A percentile compares a stretch with the other conserved stretches of the same genome.
These are phyloP conservation scores for Plodia interpunctella DNA, from an alignment of 1,140 invertebrate species.

Conservation along the genomic window DNA sequence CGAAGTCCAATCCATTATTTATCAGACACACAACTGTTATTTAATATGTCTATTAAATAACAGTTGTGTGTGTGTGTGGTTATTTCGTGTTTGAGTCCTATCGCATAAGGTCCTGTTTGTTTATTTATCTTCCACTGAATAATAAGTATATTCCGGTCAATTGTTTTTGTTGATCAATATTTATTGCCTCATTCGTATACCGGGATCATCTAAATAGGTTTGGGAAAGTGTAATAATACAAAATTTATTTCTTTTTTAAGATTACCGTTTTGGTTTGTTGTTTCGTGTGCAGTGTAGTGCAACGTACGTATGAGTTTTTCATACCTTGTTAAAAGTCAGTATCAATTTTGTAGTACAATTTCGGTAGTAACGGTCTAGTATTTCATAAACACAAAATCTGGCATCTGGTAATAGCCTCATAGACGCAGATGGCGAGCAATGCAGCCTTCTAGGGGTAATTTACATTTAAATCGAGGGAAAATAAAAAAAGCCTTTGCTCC, in stretches of 20 bases:
- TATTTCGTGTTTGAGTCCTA: neutral
- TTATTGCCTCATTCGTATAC: conserved; percentile 64
- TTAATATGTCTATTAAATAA: too few relatives aligned
- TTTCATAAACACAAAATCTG: conserved; percentile 33
- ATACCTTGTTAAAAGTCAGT: too few relatives aligned
- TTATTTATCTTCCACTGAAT: conserved; percentile 32
- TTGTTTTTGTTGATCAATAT: conserved; percentile 59
- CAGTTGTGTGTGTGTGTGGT: too few relatives aligned
- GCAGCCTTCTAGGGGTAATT: conserved; percentile 25
- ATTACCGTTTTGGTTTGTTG: conserved; percentile 1
- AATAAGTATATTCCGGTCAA: conserved; percentile 51
- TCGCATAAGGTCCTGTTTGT: neutral
- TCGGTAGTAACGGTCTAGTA: conserved; percentile 4
- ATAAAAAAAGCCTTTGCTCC: conserved; percentile 11
- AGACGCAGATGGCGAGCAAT: conserved; percentile 20
- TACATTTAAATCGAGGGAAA: conserved; percentile 31
- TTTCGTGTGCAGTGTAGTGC: too few relatives aligned
- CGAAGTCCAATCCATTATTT: too few relatives aligned
- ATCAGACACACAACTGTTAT: too few relatives aligned
- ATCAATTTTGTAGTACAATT: too few relatives aligned
- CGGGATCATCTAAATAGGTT: conserved; percentile 48
- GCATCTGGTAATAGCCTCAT: conserved; percentile 17
- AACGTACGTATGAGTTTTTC: too few relatives aligned
- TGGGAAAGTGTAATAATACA: conserved; percentile 49
- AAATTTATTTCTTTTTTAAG: conserved; percentile 53